Evolutionary conservation across 1,140 invertebrate species (phyloP).

Genomic region (Bathynomus jamesi): DNA sequence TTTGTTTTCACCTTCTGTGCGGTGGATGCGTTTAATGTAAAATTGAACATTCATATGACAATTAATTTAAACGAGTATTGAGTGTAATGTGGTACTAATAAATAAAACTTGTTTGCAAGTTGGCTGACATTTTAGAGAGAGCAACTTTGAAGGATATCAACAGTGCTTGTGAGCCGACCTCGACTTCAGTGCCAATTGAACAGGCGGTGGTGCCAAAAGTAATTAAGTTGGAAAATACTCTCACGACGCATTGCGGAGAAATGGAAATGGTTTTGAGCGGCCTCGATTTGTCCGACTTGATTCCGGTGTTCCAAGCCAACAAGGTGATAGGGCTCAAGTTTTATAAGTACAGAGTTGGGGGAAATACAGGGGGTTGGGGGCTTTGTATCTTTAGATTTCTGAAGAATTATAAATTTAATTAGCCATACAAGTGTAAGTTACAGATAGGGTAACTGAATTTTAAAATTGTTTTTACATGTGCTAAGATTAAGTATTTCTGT

Average conservation of each 20-base stretch:
- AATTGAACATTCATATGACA: too few relatives aligned
- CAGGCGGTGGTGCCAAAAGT: neutral
- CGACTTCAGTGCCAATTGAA: neutral
- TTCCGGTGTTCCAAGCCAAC: conserved; percentile 43
- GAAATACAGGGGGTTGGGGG: neutral
- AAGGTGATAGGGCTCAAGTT: conserved; percentile 41
- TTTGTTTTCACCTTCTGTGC: too few relatives aligned
- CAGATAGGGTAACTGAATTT: neutral
- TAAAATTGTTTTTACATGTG: neutral
- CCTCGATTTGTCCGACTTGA: conserved; percentile 41
- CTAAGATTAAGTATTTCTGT: neutral
- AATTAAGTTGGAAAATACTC: neutral
- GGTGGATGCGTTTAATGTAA: too few relatives aligned
- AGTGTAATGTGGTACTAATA: too few relatives aligned
- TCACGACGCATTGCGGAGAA: conserved; percentile 38
- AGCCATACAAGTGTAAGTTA: too few relatives aligned
- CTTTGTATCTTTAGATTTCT: neutral
- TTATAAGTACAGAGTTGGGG: neutral
- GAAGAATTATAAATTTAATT: too few relatives aligned
- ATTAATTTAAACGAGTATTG: too few relatives aligned
- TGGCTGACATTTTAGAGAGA: neutral
- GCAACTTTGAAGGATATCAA: neutral
- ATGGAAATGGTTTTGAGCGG: conserved; percentile 46
- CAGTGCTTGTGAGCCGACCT: neutral
- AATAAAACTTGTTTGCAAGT: too few relatives aligned